Percentiles rank a stretch among this genome's conserved stretches.
Conservation (phyloP, 2,888 invertebrate genomes). For the Leptodirus hochenwartii region DNA sequence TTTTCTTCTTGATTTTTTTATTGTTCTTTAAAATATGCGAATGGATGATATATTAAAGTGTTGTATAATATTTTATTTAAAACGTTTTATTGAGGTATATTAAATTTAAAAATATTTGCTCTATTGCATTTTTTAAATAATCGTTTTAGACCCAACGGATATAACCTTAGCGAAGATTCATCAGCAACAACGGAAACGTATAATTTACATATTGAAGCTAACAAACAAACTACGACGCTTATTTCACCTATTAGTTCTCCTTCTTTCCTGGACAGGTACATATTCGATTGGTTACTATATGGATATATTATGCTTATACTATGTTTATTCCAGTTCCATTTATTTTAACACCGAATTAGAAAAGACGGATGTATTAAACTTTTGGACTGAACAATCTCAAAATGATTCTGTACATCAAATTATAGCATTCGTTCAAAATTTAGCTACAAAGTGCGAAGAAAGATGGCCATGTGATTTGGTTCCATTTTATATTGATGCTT, state of each 20-base stretch:
- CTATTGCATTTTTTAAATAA: no score
- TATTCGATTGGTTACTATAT: conserved; percentile 7
- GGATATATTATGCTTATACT: conserved; percentile 4
- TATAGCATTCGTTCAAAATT: conserved; percentile 35
- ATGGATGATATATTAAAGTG: no score
- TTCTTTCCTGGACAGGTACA: background rate
- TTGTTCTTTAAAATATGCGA: conserved; percentile 5
- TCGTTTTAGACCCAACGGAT: no score
- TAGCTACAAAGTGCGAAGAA: conserved; percentile 40
- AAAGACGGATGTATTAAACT: conserved; percentile 40
- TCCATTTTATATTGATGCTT: conserved; percentile 39
- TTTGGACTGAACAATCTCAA: conserved; percentile 40
- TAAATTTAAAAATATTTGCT: no score
- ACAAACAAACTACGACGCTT: conserved; percentile 16
- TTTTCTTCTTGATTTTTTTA: background rate
- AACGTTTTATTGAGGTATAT: no score
- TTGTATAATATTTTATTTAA: no score
- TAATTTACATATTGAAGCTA: conserved; percentile 37
- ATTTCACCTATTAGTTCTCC: conserved; percentile 20
- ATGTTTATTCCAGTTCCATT: conserved; percentile 8
- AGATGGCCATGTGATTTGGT: conserved; percentile 45
- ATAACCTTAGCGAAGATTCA: conserved; percentile 30
- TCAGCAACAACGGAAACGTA: conserved; percentile 43
- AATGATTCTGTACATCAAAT: conserved; percentile 40
- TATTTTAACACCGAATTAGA: conserved; percentile 52